These are phyloP conservation scores for Eira barbara DNA, from an alignment of 2,113 vertebrate genomes.

Conservation along the genomic window DNA sequence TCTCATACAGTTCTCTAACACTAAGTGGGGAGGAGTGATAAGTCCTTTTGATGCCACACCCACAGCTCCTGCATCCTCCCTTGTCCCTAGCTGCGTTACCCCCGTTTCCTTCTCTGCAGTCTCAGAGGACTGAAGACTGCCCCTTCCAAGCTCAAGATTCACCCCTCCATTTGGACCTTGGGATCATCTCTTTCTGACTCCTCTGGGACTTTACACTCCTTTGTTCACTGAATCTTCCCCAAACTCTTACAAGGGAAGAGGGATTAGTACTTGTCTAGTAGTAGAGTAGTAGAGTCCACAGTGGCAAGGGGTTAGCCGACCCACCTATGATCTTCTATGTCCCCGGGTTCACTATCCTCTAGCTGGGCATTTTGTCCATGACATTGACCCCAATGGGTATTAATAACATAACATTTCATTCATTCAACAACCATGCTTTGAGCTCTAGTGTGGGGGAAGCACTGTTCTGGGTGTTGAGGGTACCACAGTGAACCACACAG, in stretches of 20 bases:
- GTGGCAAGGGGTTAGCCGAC: not conserved
- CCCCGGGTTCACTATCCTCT: not conserved
- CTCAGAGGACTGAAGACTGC: not conserved
- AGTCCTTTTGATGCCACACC: not conserved
- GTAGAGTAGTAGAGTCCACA: no score
- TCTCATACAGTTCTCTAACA: not conserved
- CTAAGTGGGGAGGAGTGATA: rapidly evolving
- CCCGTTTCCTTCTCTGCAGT: not conserved
- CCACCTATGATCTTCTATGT: not conserved
- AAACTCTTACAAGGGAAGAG: not conserved
- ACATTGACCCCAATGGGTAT: not conserved
- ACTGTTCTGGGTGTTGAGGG: not conserved
- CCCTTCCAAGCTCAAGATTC: not conserved
- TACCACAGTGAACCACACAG: not conserved
- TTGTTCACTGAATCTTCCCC: not conserved
- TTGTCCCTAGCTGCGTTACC: not conserved
- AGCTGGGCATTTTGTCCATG: not conserved
- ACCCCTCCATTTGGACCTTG: not conserved
- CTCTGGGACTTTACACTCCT: not conserved
- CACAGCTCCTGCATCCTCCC: not conserved
- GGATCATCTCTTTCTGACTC: not conserved
- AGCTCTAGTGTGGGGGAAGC: not conserved
- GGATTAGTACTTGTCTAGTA: not conserved
- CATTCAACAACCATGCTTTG: not conserved
- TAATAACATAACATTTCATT: not conserved